Base-by-base conservation (phyloP, 2,888 invertebrate species). In the Coelinius sp. region DNA sequence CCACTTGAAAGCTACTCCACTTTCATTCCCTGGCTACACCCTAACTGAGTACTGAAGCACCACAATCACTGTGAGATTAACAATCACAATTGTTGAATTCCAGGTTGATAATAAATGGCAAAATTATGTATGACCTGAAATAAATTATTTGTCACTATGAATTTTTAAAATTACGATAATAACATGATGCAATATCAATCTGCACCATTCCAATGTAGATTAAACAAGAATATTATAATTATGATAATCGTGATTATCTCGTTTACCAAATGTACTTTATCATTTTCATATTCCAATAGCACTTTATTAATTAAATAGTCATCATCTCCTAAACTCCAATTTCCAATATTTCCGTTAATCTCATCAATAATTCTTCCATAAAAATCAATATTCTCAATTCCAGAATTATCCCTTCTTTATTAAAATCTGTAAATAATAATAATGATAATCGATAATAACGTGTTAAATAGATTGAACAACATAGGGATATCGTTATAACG, bases 1-100 rank as follows among this genome's bases (percentile, higher is more conserved):
- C 76, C 73, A 76, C 73, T 76, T 66, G 73, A 75, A 72, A 70
- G 73, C 73, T 72, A 76, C 75, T 76, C 73, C 73, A 76, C 73
- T 71, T 68, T 76, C 71, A 76, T 73, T 76, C 70, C n/a, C 71
- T 71, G 66, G 70, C 73, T 70, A 17, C 27, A 46, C 53, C 24
- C 44, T 20, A 6, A 2, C 24, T 17, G 35, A 59, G 14, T 41
- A 22, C 38, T 14, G 38, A 66, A 31, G 38, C n/a, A 52, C 35
- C 22, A 41, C 20, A 17, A 49, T 44, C 17, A 17, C 20, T 20
- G 17, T 8, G 46, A 49, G 46, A 49, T 49, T 49, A 49, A 49
- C 17, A 49, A 8, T 49, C 46, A 20, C 46, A 49, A 49, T 17
- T 49, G 46, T 20, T 49, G 46, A 20, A 49, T 49, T 20, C 46